phyloP scores from a whole-genome alignment of 2,797 vertebrate genomes.

The Echeneis naucrates region DNA sequence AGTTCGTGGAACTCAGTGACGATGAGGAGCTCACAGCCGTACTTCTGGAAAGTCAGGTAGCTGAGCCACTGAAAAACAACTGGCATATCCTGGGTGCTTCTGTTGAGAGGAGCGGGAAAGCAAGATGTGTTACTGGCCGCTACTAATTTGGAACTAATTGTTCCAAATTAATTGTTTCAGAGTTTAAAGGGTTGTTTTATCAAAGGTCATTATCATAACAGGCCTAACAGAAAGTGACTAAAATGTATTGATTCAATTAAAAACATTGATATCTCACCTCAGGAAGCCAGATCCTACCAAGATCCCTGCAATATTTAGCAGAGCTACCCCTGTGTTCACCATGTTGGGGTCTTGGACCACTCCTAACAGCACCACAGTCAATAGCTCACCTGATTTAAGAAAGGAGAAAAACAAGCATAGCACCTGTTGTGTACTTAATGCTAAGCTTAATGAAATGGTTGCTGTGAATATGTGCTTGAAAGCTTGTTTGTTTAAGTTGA shows the following conservation, averaged over 20 bases:
- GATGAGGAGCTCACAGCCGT: conserved; percentile 92
- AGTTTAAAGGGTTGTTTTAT: not conserved
- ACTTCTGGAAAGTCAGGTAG: conserved; percentile 97
- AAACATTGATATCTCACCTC: conserved; percentile 81
- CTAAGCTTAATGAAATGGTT: not conserved
- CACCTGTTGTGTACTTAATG: too few relatives aligned
- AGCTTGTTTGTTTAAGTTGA: not conserved
- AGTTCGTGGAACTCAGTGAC: conserved; percentile 94
- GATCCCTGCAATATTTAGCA: conserved; percentile 92
- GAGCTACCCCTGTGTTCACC: conserved; percentile 90
- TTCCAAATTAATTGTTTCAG: conserved; percentile 4
- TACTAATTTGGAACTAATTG: not conserved
- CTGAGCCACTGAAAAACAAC: conserved; percentile 90
- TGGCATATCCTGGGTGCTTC: conserved; percentile 91
- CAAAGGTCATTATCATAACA: not conserved
- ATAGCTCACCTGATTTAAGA: conserved; percentile 88
- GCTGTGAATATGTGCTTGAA: not conserved
- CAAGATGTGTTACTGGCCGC: not conserved
- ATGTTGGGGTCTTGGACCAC: conserved; percentile 92
- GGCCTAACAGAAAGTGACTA: not conserved
- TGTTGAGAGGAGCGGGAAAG: conserved; percentile 59
- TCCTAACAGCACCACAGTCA: conserved; percentile 91
- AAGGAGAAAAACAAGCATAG: not conserved
- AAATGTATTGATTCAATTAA: not conserved
- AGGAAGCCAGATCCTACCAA: conserved; percentile 92